Base-by-base conservation (phyloP, 2,113 vertebrate genomes). In the Chrysochloris asiatica region DNA sequence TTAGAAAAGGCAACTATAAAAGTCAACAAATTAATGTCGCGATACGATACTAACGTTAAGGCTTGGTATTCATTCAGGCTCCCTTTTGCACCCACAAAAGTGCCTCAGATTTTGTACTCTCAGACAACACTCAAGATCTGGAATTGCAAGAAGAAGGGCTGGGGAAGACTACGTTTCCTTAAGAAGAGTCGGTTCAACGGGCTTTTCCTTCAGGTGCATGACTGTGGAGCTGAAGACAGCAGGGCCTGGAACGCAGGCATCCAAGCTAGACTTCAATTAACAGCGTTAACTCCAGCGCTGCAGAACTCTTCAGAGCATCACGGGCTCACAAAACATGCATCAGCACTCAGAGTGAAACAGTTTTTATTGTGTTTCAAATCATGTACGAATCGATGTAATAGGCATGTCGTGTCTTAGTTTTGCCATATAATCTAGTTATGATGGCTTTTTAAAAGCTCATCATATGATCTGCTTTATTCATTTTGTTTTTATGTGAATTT, bases 111-210 rank as follows among this genome's bases (percentile, higher is more conserved):
- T 63, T 33, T 30, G 6, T 28, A 63, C 61, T 63, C 30, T 4
- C 24, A 28, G 2, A 4, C 26, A 56, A 41, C 4, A 30, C 28
- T 61, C 56, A 6, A n/a, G 38, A 4, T 33, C 22, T 6, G 5
- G 33, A n/a, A 21, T 48, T 8, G 56, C 24, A 16, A 52, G 22
- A 41, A 59, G 54, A 17, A 47, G 26, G 43, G 16, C 6, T 21
- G 11, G 45, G 10, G 30, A 30, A 47, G 75, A 26, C 59, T n/a
- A 92, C 80, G 36, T 95, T 95, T 96, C 96, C 96, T 36, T 84
- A 79, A 77, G 72, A 87, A 91, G 73, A 89, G 41, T 43, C 75
- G 89, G 75, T 52, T 88, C 86, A 30, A 67, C 33, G 38, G 75
- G 83, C 63, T 82, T 24, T 92, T 79, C 69, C 79, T 88, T 85